A percentile compares a stretch with the other conserved stretches of the same genome.
Evolutionary conservation across 1,140 invertebrate species (phyloP).

Genomic region (Drosophila nikananu): DNA sequence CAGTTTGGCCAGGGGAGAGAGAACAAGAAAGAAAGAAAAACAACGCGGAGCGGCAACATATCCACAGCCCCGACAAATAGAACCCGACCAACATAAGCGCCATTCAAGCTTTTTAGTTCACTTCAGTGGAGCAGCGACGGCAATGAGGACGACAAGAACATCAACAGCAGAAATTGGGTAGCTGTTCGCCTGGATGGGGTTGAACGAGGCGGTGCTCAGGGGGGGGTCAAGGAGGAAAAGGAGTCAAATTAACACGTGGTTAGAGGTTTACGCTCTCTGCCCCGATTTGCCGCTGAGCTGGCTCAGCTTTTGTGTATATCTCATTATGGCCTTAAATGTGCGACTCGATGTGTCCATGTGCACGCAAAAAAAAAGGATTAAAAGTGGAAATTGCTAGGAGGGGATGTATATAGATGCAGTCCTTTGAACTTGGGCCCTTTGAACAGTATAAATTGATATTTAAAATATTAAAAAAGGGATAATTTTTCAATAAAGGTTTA

Average conservation of each 20-base stretch:
- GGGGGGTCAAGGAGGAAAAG: slow-evolving; percentile 35
- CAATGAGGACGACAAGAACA: slow-evolving; percentile 66
- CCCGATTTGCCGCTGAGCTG: slow-evolving; percentile 74
- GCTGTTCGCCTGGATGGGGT: slow-evolving; percentile 8
- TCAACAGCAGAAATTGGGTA: slow-evolving; percentile 60
- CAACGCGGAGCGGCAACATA: slow-evolving; percentile 44
- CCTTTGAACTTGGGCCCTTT: not conserved
- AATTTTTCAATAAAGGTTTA: not conserved
- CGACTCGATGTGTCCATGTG: slow-evolving; percentile 28
- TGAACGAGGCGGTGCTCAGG: not conserved
- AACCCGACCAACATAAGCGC: slow-evolving; percentile 72
- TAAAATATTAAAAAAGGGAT: not conserved
- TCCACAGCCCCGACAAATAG: slow-evolving; percentile 65
- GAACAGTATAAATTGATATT: not conserved
- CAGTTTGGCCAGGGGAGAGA: slow-evolving; percentile 43
- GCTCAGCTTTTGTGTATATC: slow-evolving; percentile 77
- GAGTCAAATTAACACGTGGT: slow-evolving; percentile 83
- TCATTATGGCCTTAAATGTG: slow-evolving; percentile 78
- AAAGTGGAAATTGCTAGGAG: not conserved
- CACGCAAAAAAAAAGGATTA: slow-evolving; percentile 1
- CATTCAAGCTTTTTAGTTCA: slow-evolving; percentile 84
- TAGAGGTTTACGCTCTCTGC: slow-evolving; percentile 75
- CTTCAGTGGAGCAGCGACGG: slow-evolving; percentile 56
- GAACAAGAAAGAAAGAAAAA: slow-evolving; percentile 51
- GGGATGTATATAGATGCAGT: not conserved